These are phyloP conservation scores for Magallana nippona DNA, from an alignment of 2,888 invertebrate genomes.

Conservation along the genomic window DNA sequence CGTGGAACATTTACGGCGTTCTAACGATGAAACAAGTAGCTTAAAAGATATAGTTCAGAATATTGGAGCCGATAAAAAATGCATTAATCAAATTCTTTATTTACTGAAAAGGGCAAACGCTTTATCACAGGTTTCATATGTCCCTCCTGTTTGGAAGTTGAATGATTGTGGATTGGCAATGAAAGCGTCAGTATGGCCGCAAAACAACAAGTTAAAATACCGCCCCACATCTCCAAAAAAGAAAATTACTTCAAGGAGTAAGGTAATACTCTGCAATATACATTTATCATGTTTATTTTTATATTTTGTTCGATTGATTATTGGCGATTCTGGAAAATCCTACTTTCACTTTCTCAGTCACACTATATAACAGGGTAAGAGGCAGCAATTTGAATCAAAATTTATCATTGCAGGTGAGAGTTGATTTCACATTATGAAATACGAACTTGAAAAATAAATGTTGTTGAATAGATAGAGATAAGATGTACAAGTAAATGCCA, in stretches of 20 bases:
- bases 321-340: conserved; percentile 2
- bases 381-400: neutral
- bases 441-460: too few species aligned
- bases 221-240: neutral
- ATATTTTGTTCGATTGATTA: neutral
- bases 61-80: conserved; percentile 1
- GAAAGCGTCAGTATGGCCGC: neutral
- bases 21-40: neutral
- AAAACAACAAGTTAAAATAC: neutral
- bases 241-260: neutral
- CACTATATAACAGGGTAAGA: neutral
- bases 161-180: neutral
- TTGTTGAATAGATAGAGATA: too few species aligned
- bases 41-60: neutral
- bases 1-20: neutral
- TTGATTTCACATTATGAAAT: neutral
- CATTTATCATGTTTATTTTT: neutral
- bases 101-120: neutral
- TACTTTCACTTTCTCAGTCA: neutral
- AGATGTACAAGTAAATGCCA: too few species aligned
- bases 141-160: conserved; percentile 1
- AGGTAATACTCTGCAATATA: neutral
- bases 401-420: too few species aligned
- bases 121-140: neutral
- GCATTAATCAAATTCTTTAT: conserved; percentile 2